Percentiles rank a stretch among this genome's conserved stretches.
phyloP scores from a whole-genome alignment of 2,888 invertebrate genomes.

The Ennomos erosarius region DNA sequence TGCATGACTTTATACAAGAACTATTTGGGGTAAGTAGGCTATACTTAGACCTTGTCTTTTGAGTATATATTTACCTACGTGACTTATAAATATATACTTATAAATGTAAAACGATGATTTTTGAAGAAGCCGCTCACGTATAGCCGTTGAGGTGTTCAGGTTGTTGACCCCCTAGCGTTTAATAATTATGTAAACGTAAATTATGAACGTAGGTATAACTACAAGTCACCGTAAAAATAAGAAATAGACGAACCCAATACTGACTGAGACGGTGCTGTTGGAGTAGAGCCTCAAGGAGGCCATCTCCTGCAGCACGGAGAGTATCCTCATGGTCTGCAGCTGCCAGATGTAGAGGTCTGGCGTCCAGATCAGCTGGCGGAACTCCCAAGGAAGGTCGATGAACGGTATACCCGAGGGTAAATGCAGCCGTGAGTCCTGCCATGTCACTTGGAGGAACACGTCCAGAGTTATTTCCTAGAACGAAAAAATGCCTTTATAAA shows the following conservation, averaged over 20 bases:
- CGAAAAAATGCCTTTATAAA: background rate
- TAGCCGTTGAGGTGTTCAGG: too few species aligned
- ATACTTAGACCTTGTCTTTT: conserved; percentile 4
- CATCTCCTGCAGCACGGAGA: conserved; percentile 87
- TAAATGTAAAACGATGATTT: too few species aligned
- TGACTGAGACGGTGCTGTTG: conserved; percentile 87
- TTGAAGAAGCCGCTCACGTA: too few species aligned
- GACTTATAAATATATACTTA: too few species aligned
- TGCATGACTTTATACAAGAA: conserved; percentile 12
- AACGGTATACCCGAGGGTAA: conserved; percentile 74
- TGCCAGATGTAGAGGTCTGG: conserved; percentile 88
- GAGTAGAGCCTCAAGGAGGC: conserved; percentile 85
- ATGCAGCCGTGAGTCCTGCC: conserved; percentile 83
- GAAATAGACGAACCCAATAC: conserved; percentile 85
- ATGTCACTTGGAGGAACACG: conserved; percentile 87
- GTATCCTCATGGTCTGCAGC: conserved; percentile 86
- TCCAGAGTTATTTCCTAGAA: conserved; percentile 86
- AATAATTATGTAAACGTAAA: too few species aligned
- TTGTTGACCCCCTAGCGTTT: too few species aligned
- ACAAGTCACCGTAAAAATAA: conserved; percentile 4
- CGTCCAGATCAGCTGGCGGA: conserved; percentile 85
- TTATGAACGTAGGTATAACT: too few species aligned
- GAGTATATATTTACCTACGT: too few species aligned
- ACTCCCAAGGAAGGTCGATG: conserved; percentile 87
- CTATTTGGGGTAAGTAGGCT: background rate